Evolutionary conservation across 1,140 invertebrate species (phyloP), one percentile per base, ranked within the genome.

Genomic region (Drosophila tristis): DNA sequence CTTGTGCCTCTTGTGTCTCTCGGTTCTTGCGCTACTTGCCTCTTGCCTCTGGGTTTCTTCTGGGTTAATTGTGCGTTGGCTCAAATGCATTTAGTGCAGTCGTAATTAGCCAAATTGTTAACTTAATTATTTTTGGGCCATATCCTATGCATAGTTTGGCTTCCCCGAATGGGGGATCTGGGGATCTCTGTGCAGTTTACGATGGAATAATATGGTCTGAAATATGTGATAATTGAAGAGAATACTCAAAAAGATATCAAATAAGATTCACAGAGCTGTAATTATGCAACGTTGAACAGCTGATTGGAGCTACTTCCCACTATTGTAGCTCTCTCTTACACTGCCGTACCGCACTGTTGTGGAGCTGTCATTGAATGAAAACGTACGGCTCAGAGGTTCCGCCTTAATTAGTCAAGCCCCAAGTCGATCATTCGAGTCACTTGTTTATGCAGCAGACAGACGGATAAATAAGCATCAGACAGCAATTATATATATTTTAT

Each of bases 401-500:
- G 55, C 71, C 61, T 42, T 64, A 74, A 74, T 74, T 74, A 65
- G 72, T 64, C 72, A 65, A 31, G 35, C 35, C 62, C 62, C 73
- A 59, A 50, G 72, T 66, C 49, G 61, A 75, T 75, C 23, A 72
- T 72, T 72, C 60, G 11, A 53, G 51, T 60, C 43, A 55, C 71
- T 74, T 74, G 35, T 75, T 65, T 75, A 75, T 75, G 71, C 72
- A 66, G 9, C 49, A 74, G 71, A 75, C 61, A 75, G 61, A 39
- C 66, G 39, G 53, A 45, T 58, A 70, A 70, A 70, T 70, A 68
- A 53, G 60, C 23, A 45, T 68, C 54, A 78, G 68, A 68, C 67
- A 55, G 75, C 51, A 65, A 80, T 74, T 70, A 80, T 80, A 85
- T 70, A 74, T 86, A 85, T 78, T 74, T 86, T 80, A 85, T 85